Conservation (phyloP, 2,888 invertebrate genomes). For the Ecliptopera silaceata region DNA sequence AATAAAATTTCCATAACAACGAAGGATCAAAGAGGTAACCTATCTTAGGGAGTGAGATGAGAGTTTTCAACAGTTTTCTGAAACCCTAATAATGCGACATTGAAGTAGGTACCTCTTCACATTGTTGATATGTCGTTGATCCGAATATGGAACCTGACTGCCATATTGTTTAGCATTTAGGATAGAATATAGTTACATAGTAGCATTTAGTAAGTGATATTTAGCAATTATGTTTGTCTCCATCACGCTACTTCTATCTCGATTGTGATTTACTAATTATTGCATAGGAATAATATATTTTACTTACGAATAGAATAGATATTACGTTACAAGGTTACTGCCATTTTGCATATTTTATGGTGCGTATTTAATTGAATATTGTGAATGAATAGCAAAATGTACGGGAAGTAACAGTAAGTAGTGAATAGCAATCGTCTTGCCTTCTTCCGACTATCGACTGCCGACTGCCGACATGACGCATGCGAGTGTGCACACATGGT, state of each 20-base stretch:
- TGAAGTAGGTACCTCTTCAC: not conserved
- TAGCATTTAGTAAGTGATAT: constrained; percentile 33
- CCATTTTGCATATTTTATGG: not conserved
- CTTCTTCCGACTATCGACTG: not conserved
- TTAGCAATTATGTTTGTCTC: constrained; percentile 23
- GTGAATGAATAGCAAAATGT: not conserved
- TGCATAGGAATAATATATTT: constrained; percentile 4
- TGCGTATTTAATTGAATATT: not conserved
- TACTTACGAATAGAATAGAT: not conserved
- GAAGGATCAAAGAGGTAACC: too few relatives aligned
- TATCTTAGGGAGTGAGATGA: too few relatives aligned
- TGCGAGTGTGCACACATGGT: too few relatives aligned
- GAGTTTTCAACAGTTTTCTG: too few relatives aligned
- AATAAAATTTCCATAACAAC: not conserved
- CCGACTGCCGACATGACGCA: too few relatives aligned
- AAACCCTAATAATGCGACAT: too few relatives aligned
- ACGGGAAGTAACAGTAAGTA: not conserved
- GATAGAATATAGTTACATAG: constrained; percentile 13
- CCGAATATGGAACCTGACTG: constrained; percentile 50
- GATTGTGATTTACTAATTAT: not conserved
- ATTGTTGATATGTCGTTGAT: not conserved
- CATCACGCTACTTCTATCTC: not conserved
- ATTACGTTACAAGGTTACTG: too few relatives aligned
- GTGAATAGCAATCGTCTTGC: not conserved
- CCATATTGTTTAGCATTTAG: constrained; percentile 55